A percentile compares a stretch with the other conserved stretches of the same genome.
phyloP scores from a whole-genome alignment of 2,797 vertebrate genomes.

The Catharus ustulatus region DNA sequence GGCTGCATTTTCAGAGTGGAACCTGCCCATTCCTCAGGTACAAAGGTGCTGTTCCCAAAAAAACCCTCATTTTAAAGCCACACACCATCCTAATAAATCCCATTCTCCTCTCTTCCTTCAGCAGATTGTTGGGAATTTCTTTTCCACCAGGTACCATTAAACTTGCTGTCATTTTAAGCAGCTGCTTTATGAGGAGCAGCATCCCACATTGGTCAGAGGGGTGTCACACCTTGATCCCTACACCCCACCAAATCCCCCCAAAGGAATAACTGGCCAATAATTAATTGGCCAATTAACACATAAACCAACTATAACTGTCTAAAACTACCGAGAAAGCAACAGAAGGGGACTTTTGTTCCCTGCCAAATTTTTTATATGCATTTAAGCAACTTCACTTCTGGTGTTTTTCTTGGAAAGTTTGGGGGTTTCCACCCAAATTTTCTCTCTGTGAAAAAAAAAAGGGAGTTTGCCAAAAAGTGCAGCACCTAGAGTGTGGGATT shows the following conservation, averaged over 20 bases:
- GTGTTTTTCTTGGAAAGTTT: constrained; percentile 31
- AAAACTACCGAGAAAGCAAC: background rate
- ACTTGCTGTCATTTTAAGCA: background rate
- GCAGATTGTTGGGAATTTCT: background rate
- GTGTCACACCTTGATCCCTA: background rate
- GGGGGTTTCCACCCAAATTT: background rate
- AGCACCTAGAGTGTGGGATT: background rate
- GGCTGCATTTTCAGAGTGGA: background rate
- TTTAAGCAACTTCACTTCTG: background rate
- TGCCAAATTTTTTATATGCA: background rate
- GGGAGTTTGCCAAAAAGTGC: background rate
- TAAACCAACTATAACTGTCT: background rate
- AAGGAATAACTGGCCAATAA: background rate
- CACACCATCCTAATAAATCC: background rate
- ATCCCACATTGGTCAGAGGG: background rate
- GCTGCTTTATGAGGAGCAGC: background rate
- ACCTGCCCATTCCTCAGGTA: background rate
- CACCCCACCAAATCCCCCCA: background rate
- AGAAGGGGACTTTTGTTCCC: background rate
- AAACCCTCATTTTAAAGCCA: background rate
- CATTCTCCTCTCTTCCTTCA: background rate
- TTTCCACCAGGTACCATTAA: background rate
- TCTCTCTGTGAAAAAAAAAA: rapidly evolving
- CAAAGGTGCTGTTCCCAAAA: background rate
- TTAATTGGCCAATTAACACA: background rate